Conservation (phyloP, 2,797 vertebrate genomes). For the Malurus leucopterus region DNA sequence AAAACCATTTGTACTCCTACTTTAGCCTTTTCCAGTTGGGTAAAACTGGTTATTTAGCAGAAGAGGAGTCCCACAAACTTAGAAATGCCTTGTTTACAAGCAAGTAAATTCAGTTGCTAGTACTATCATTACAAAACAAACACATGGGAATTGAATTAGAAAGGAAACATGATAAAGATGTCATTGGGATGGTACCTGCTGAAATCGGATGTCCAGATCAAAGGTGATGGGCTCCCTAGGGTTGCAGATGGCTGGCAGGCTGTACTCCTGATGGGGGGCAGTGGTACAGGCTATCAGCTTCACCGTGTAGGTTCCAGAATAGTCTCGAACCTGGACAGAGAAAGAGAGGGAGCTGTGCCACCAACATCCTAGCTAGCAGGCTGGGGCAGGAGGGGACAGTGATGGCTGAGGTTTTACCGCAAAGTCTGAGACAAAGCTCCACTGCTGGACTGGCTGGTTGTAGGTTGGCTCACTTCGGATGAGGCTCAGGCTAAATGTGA, state of each 20-base stretch:
- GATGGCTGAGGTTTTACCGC: conserved; percentile 72
- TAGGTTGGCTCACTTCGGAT: conserved; percentile 85
- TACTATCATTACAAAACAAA: not conserved
- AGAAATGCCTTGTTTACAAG: not conserved
- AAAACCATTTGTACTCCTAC: not conserved
- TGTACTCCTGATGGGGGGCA: conserved; percentile 79
- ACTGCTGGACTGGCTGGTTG: conserved; percentile 88
- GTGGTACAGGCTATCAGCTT: conserved; percentile 87
- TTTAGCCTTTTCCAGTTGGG: not conserved
- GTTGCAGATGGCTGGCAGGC: conserved; percentile 82
- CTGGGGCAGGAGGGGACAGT: not conserved
- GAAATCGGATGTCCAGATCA: conserved; percentile 91
- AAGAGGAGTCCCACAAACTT: not conserved
- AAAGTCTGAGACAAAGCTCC: conserved; percentile 91
- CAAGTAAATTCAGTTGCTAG: not conserved
- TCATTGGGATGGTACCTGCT: conserved; percentile 76
- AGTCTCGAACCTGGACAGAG: conserved; percentile 86
- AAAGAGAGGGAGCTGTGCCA: not conserved
- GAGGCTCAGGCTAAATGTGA: conserved; percentile 88
- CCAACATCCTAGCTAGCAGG: not conserved
- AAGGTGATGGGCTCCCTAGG: conserved; percentile 86
- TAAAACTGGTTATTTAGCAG: not conserved
- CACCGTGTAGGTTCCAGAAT: conserved; percentile 88
- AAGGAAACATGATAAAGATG: not conserved
- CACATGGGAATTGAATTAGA: not conserved